Evolutionary conservation across 2,888 invertebrate species (phyloP).

Genomic region (Boloria euphrosyne): DNA sequence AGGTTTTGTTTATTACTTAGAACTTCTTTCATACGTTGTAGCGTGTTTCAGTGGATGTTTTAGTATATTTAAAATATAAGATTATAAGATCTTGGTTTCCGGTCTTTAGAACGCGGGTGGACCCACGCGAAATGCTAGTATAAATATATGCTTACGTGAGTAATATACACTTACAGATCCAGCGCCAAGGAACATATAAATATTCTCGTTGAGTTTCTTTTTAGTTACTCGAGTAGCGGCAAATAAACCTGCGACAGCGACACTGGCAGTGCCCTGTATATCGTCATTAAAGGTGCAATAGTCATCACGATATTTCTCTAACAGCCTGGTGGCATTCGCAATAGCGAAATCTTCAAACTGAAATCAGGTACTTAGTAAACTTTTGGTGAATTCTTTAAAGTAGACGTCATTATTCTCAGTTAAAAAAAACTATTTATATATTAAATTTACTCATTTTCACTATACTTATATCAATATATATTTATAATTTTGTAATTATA

Average conservation of each 20-base stretch:
- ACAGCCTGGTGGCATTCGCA: constrained; percentile 96
- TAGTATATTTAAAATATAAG: too few species aligned
- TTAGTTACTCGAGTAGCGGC: constrained; percentile 89
- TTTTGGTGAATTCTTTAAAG: neutral
- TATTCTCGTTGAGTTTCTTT: constrained; percentile 91
- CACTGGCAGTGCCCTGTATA: constrained; percentile 98
- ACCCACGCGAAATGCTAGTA: too few species aligned
- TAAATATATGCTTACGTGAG: too few species aligned
- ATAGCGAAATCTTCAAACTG: constrained; percentile 99
- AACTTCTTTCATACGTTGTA: too few species aligned
- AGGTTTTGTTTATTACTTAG: too few species aligned
- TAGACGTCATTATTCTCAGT: neutral
- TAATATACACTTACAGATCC: constrained; percentile 84
- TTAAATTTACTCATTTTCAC: too few species aligned
- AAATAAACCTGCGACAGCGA: constrained; percentile 95
- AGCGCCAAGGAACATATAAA: constrained; percentile 94
- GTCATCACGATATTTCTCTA: constrained; percentile 93
- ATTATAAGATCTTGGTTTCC: too few species aligned
- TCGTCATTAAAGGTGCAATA: constrained; percentile 99
- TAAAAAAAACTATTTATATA: too few species aligned
- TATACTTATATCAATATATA: too few species aligned
- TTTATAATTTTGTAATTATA: too few species aligned
- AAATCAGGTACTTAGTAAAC: neutral
- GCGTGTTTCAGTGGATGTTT: too few species aligned
- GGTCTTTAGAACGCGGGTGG: too few species aligned